A percentile compares a stretch with the other conserved stretches of the same genome.
Conservation (phyloP, 2,113 vertebrate species). For the Leiothrix lutea region DNA sequence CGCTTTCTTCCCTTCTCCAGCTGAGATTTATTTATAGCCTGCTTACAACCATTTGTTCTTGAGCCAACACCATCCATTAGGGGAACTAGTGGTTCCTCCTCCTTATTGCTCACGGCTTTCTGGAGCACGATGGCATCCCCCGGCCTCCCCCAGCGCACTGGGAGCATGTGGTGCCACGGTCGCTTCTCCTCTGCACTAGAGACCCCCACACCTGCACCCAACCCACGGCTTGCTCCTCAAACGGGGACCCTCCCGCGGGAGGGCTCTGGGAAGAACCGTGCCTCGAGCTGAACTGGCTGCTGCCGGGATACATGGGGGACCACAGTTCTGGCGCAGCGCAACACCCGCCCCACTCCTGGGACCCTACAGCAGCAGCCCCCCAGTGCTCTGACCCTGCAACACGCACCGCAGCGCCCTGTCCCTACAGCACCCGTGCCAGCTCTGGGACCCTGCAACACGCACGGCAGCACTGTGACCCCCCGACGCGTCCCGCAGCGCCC, state of each 20-base stretch:
- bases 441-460: rapidly evolving
- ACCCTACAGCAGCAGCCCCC: background rate
- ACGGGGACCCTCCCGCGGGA: rapidly evolving
- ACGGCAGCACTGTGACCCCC: too few relatives aligned
- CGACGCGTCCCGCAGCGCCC: too few relatives aligned
- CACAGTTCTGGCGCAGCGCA: rapidly evolving
- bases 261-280: rapidly evolving
- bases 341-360: rapidly evolving
- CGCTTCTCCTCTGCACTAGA: rapidly evolving
- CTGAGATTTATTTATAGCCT: background rate
- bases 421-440: rapidly evolving
- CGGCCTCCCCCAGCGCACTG: rapidly evolving
- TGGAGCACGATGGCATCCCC: background rate
- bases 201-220: background rate
- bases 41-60: background rate
- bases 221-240: rapidly evolving
- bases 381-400: rapidly evolving
- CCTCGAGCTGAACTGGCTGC: rapidly evolving
- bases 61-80: background rate
- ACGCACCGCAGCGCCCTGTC: rapidly evolving
- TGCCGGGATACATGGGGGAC: rapidly evolving
- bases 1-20: background rate
- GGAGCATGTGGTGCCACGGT: rapidly evolving
- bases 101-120: background rate
- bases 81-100: background rate